Percentiles rank a stretch among this genome's conserved stretches.
Conservation (phyloP, 2,797 vertebrate species). For the Hoplostethus atlanticus region DNA sequence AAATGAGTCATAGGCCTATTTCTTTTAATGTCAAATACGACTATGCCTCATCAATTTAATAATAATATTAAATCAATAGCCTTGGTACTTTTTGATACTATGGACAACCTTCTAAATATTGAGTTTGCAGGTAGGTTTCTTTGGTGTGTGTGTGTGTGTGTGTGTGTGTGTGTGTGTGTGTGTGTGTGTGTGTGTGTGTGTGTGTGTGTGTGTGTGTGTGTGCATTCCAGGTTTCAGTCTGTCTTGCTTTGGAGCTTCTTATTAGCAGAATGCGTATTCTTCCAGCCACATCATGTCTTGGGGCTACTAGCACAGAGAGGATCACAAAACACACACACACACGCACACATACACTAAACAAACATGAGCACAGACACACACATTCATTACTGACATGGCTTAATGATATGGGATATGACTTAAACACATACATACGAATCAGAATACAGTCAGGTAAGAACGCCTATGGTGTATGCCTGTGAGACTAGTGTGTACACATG, state of each 20-base stretch:
- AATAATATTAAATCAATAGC: too few relatives aligned
- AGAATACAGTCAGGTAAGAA: slow-evolving; percentile 11
- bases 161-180: slow-evolving; percentile 18
- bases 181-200: slow-evolving; percentile 5
- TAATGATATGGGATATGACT: slow-evolving; percentile 53
- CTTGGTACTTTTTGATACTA: too few relatives aligned
- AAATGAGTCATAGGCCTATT: neutral
- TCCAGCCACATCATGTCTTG: slow-evolving; percentile 27
- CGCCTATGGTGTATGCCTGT: slow-evolving; percentile 5
- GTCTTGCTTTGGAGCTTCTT: slow-evolving; percentile 10
- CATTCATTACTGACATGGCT: slow-evolving; percentile 47
- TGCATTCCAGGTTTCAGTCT: slow-evolving; percentile 33
- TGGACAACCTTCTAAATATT: too few relatives aligned
- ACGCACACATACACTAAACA: neutral
- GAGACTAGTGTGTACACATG: slow-evolving; percentile 3
- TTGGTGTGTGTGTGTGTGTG: neutral
- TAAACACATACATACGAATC: slow-evolving; percentile 3
- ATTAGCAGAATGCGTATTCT: slow-evolving; percentile 50
- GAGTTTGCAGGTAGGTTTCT: too few relatives aligned
- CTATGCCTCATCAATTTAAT: too few relatives aligned
- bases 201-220: slow-evolving; percentile 10
- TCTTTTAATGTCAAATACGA: too few relatives aligned
- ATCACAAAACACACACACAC: neutral
- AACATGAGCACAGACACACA: neutral
- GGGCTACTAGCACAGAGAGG: slow-evolving; percentile 25